These are phyloP conservation scores for Arion vulgaris DNA, from an alignment of 1,140 invertebrate species.

Conservation along the genomic window DNA sequence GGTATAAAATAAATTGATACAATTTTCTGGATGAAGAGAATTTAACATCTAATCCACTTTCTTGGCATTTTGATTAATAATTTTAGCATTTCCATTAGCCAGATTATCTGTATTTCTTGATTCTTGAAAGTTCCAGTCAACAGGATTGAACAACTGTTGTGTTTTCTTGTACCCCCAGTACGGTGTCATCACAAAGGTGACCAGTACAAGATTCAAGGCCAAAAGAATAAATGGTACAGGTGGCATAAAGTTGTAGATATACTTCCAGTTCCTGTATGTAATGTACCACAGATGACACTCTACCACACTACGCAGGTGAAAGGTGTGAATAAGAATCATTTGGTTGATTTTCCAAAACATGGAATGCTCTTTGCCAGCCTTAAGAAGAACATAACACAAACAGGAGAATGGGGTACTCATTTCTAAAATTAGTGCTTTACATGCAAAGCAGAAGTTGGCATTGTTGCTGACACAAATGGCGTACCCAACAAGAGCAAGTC, in stretches of 20 bases:
- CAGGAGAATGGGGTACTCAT: slow-evolving; percentile 68
- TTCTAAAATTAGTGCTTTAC: slow-evolving; percentile 63
- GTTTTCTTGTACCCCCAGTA: slow-evolving; percentile 72
- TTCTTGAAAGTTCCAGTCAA: slow-evolving; percentile 67
- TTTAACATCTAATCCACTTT: not conserved
- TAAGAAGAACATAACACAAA: slow-evolving; percentile 67
- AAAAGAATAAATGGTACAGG: slow-evolving; percentile 53
- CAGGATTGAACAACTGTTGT: slow-evolving; percentile 62
- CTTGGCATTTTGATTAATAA: not conserved
- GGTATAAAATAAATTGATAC: no score
- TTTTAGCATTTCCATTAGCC: slow-evolving; percentile 1
- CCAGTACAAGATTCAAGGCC: slow-evolving; percentile 56
- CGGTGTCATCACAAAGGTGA: slow-evolving; percentile 67
- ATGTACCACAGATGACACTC: slow-evolving; percentile 63
- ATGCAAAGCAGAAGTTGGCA: slow-evolving; percentile 59
- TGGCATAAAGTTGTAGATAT: slow-evolving; percentile 59
- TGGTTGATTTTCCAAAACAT: slow-evolving; percentile 68
- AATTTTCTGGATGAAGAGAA: no score
- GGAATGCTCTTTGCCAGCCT: slow-evolving; percentile 56
- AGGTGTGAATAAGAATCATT: slow-evolving; percentile 65
- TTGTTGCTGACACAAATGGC: slow-evolving; percentile 46
- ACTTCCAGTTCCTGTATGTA: slow-evolving; percentile 60
- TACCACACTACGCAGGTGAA: slow-evolving; percentile 65
- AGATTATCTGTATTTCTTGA: slow-evolving; percentile 24
- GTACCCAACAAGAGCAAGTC: slow-evolving; percentile 62